Conservation (phyloP, 2,888 invertebrate species). For the Amphimallon solstitiale region DNA sequence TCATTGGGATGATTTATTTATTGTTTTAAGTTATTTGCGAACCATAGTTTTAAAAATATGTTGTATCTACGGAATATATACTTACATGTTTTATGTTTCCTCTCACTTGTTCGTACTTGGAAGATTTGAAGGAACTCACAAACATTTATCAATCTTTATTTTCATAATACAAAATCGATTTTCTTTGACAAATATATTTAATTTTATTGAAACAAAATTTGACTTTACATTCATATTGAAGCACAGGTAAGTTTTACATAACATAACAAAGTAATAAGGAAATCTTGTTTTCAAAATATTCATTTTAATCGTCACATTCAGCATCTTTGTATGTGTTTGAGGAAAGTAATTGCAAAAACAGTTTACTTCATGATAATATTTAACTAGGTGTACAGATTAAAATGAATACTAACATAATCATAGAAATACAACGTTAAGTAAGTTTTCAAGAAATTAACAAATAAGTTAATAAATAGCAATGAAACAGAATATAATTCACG, state of each 20-base stretch:
- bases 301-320: slow-evolving; percentile 4
- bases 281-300: background rate
- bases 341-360: too few relatives aligned
- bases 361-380: background rate
- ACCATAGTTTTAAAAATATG: too few relatives aligned
- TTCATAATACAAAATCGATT: background rate
- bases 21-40: too few relatives aligned
- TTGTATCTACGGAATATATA: too few relatives aligned
- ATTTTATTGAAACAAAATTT: slow-evolving; percentile 26
- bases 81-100: too few relatives aligned
- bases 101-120: too few relatives aligned
- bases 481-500: slow-evolving; percentile 1
- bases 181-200: slow-evolving; percentile 32
- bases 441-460: background rate
- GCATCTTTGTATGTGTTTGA: background rate
- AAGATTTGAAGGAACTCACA: too few relatives aligned
- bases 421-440: background rate
- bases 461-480: slow-evolving; percentile 19
- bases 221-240: slow-evolving; percentile 28
- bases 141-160: too few relatives aligned
- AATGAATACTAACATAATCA: slow-evolving; percentile 11
- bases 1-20: too few relatives aligned
- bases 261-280: background rate
- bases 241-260: slow-evolving; percentile 21
- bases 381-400: slow-evolving; percentile 1